These are phyloP conservation scores for Sinocyclocheilus anophthalmus DNA, from an alignment of 2,113 vertebrate species.

Conservation along the genomic window DNA sequence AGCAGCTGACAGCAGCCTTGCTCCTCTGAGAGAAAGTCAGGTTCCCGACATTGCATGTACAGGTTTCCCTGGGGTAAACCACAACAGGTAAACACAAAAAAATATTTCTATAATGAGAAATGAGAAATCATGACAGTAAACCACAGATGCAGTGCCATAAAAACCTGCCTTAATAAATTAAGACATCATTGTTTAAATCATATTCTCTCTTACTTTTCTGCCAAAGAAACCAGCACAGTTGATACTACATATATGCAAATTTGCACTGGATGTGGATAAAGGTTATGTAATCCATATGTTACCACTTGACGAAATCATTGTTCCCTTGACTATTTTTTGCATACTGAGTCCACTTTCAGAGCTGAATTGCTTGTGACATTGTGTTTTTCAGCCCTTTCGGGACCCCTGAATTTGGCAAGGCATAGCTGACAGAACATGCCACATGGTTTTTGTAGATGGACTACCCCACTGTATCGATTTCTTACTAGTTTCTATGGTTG, in stretches of 20 bases:
- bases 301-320: neutral
- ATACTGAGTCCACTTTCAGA: neutral
- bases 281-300: neutral
- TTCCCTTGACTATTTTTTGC: neutral
- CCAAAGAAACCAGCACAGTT: conserved; percentile 50
- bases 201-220: conserved; percentile 1
- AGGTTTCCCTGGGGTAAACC: conserved; percentile 12
- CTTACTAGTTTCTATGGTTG: too few species aligned
- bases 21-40: conserved; percentile 40
- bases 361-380: neutral
- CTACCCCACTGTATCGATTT: conserved; percentile 42
- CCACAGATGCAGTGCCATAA: neutral
- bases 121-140: conserved; percentile 19
- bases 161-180: neutral
- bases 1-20: neutral
- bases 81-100: conserved; percentile 35
- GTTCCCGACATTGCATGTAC: neutral
- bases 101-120: conserved; percentile 13
- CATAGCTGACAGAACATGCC: conserved; percentile 34
- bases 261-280: neutral
- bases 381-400: conserved; percentile 11
- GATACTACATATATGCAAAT: conserved; percentile 60
- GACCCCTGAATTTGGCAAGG: conserved; percentile 26
- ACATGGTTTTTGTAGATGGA: conserved; percentile 28
- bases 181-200: neutral